Evolutionary conservation across 2,888 invertebrate species (phyloP), one percentile per base, ranked within the genome.

Genomic region (Peribatodes rhomboidaria): DNA sequence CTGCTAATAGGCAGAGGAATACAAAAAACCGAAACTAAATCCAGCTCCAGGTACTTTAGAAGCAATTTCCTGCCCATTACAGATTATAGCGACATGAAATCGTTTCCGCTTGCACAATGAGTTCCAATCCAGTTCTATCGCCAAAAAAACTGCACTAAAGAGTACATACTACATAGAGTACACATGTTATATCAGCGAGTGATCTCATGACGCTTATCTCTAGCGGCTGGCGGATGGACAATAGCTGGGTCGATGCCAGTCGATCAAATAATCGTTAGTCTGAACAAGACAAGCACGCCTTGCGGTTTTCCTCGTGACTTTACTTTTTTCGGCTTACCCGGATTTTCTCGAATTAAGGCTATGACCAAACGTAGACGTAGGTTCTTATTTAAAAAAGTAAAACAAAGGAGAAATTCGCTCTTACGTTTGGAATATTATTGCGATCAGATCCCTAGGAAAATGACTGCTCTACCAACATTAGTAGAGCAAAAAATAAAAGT

Each of bases 171-270:
- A n/a, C n/a, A n/a, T n/a, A n/a, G 16, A 18, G 3, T 22, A 39
- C 14, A 37, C 20, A 16, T 31, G 42, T 68, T 75, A 74, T 75
- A 77, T 76, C 70, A 64, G 58, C 47, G 53, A 72, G 77, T 84
- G 83, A 83, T 80, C 77, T 83, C 83, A 83, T 78, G 73, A 42
- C 22, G 59, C 49, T 81, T 80, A 82, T 84, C 82, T 75, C 13
- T 39, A 49, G 13, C 66, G 66, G 74, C 73, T 74, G 83, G 82
- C 82, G 76, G 76, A 78, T 76, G 71, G 74, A 78, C 78, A 79
- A 75, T 81, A 74, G 61, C 72, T 72, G 66, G 72, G 76, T 75
- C 59, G 70, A 61, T 57, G 61, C 65, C 70, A 72, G 71, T 70
- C 76, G 62, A 61, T 69, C 67, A 68, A 70, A 78, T 79, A 79